These are phyloP conservation scores for Gadus chalcogrammus DNA, from an alignment of 2,113 vertebrate species.

Conservation along the genomic window DNA sequence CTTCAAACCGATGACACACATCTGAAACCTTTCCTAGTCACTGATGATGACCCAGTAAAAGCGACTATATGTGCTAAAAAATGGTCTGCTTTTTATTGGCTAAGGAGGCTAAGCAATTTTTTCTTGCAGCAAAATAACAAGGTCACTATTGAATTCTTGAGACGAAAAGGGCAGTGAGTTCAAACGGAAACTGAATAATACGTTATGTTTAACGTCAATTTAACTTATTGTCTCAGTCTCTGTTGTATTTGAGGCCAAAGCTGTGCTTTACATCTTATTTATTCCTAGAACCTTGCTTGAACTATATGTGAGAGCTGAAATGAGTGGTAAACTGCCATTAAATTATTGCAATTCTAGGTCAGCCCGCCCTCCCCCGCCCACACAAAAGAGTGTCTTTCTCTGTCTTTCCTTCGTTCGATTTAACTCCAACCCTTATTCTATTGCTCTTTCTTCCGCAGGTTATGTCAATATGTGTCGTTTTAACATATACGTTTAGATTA, in stretches of 20 bases:
- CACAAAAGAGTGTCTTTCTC: neutral
- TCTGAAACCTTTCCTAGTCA: constrained; percentile 30
- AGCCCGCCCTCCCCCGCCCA: neutral
- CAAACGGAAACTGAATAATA: constrained; percentile 33
- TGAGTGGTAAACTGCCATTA: too few relatives aligned
- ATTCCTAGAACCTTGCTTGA: too few relatives aligned
- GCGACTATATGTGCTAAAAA: constrained; percentile 34
- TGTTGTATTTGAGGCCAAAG: too few relatives aligned
- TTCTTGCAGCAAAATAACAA: constrained; percentile 51
- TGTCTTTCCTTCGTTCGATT: constrained; percentile 37
- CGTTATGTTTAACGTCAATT: neutral
- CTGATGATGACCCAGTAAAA: constrained; percentile 32
- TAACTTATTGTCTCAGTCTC: constrained; percentile 4
- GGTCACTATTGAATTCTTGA: constrained; percentile 45
- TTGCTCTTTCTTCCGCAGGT: too few relatives aligned
- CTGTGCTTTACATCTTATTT: too few relatives aligned
- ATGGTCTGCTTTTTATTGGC: constrained; percentile 41
- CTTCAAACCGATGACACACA: neutral
- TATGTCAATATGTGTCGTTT: too few relatives aligned
- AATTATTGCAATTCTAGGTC: neutral
- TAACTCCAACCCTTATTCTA: constrained; percentile 6
- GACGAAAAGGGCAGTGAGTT: constrained; percentile 48
- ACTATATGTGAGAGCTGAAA: too few relatives aligned
- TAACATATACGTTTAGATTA: too few relatives aligned
- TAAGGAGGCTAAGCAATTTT: constrained; percentile 17